Percentiles rank a stretch among this genome's conserved stretches.
Evolutionary conservation across 2,113 vertebrate genomes (phyloP).

Genomic region (Brachyhypopomus gauderio): DNA sequence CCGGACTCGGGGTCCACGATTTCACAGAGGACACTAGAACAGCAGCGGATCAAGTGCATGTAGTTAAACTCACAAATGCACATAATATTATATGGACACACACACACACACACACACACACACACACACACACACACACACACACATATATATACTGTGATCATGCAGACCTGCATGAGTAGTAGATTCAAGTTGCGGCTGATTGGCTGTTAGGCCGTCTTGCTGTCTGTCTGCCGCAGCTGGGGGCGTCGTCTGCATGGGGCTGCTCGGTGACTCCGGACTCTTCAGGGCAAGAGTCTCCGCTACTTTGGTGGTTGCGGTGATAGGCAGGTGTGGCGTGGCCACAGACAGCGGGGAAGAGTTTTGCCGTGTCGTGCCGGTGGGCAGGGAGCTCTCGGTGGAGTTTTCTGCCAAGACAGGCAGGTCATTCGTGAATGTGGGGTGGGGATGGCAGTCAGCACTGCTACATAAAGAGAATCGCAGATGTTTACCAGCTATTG

Average conservation of each 20-base stretch:
- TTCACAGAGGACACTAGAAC: slow-evolving; percentile 68
- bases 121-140: too few species aligned
- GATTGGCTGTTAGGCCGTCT: slow-evolving; percentile 59
- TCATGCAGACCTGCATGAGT: slow-evolving; percentile 70
- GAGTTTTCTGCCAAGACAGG: slow-evolving; percentile 61
- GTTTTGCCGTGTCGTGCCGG: slow-evolving; percentile 70
- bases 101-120: too few species aligned
- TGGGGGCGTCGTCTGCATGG: slow-evolving; percentile 55
- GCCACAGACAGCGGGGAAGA: slow-evolving; percentile 75
- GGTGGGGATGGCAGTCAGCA: not conserved
- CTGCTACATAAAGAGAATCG: too few species aligned
- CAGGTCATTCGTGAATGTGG: not conserved
- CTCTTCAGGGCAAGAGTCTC: slow-evolving; percentile 67
- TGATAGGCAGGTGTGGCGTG: slow-evolving; percentile 90
- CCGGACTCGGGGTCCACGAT: slow-evolving; percentile 71
- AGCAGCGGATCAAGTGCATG: slow-evolving; percentile 28
- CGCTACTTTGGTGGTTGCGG: slow-evolving; percentile 82
- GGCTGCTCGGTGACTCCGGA: slow-evolving; percentile 65
- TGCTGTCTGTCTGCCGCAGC: slow-evolving; percentile 55
- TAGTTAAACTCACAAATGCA: not conserved
- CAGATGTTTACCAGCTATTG: slow-evolving; percentile 60
- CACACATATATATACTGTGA: too few species aligned
- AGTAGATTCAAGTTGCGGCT: slow-evolving; percentile 69
- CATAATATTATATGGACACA: too few species aligned
- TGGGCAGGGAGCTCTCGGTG: slow-evolving; percentile 60